phyloP scores from a whole-genome alignment of 2,113 vertebrate genomes.

The Paraplagusia blochii region DNA sequence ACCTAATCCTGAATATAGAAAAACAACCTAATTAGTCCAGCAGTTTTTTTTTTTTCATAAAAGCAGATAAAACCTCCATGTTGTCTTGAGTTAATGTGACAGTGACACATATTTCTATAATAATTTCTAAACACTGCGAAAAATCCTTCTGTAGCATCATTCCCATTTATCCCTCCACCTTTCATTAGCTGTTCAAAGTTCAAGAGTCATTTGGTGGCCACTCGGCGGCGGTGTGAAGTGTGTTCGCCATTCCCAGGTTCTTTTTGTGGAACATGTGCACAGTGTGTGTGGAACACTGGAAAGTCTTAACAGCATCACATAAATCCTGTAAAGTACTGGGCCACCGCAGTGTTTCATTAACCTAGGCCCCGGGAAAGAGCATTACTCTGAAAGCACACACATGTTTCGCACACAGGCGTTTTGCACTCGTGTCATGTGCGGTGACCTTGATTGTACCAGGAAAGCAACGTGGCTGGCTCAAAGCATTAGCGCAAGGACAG shows the following conservation, averaged over 20 bases:
- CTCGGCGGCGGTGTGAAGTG: constrained; percentile 35
- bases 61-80: neutral
- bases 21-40: too few relatives aligned
- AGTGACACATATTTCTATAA: constrained; percentile 13
- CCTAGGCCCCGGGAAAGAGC: constrained; percentile 15
- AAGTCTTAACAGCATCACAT: constrained; percentile 23
- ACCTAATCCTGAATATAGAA: too few relatives aligned
- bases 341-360: constrained; percentile 41
- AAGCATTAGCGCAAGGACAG: neutral
- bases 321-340: constrained; percentile 30
- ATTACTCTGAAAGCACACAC: constrained; percentile 16
- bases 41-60: too few relatives aligned
- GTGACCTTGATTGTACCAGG: neutral
- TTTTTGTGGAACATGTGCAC: constrained; percentile 24
- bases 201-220: constrained; percentile 27
- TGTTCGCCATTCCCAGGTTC: constrained; percentile 18
- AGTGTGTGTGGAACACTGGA: neutral
- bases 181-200: constrained; percentile 28
- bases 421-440: neutral
- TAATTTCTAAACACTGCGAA: constrained; percentile 7
- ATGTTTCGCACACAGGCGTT: neutral
- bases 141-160: neutral
- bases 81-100: constrained; percentile 25
- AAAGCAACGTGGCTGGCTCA: neutral
- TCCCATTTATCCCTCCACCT: neutral